Conservation (phyloP, 2,888 invertebrate species). For the Meliscaeva auricollis region DNA sequence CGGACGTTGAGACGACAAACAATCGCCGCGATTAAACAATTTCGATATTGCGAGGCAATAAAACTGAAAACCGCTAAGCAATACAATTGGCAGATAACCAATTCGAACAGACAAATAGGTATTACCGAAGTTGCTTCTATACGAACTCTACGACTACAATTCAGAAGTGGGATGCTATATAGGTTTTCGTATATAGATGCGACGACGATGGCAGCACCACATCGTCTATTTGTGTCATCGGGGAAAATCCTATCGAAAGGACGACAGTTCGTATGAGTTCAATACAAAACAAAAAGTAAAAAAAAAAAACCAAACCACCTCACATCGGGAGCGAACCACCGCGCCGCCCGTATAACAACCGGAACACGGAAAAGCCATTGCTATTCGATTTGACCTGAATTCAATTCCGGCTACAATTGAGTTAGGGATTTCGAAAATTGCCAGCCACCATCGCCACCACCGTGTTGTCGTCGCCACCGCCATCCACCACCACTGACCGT, state of each 20-base stretch:
- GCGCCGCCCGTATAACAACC: slow-evolving; percentile 26
- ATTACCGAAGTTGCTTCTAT: slow-evolving; percentile 5
- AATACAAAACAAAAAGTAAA: slow-evolving; percentile 1
- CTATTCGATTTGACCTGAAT: slow-evolving; percentile 71
- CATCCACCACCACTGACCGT: neutral
- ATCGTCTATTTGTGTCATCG: slow-evolving; percentile 52
- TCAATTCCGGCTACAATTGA: slow-evolving; percentile 61
- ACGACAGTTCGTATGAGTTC: slow-evolving; percentile 47
- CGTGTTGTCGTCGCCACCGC: neutral
- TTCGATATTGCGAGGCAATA: slow-evolving; percentile 72
- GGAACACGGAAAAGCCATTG: slow-evolving; percentile 64
- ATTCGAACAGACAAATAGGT: slow-evolving; percentile 58
- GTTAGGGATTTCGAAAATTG: slow-evolving; percentile 54
- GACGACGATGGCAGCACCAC: slow-evolving; percentile 19
- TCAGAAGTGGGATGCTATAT: slow-evolving; percentile 7
- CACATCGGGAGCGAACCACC: neutral
- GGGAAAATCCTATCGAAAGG: slow-evolving; percentile 62
- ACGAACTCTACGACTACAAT: neutral
- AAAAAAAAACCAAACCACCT: neutral
- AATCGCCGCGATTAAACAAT: slow-evolving; percentile 72
- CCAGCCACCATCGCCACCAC: slow-evolving; percentile 16
- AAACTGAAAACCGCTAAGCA: slow-evolving; percentile 75
- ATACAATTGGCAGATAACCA: slow-evolving; percentile 74
- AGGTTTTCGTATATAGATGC: too few species aligned
- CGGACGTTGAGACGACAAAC: slow-evolving; percentile 62